phyloP scores from a whole-genome alignment of 2,888 invertebrate genomes.

The Ornithoptera priamus region DNA sequence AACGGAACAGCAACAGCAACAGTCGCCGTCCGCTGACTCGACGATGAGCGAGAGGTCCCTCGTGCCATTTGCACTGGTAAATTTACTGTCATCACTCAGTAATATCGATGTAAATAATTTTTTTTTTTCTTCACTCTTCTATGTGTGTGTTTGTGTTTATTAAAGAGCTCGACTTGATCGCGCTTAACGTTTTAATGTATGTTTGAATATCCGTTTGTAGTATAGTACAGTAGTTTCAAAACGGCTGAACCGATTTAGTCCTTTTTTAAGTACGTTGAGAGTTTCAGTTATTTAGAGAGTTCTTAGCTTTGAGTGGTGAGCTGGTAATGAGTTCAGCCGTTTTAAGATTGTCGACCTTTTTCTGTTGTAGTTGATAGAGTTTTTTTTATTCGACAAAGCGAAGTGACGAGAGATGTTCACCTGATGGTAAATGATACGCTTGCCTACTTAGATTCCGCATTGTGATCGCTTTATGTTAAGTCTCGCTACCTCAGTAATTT shows the following conservation, averaged over 20 bases:
- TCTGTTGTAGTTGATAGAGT: too few relatives aligned
- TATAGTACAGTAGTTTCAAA: background rate
- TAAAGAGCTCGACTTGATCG: background rate
- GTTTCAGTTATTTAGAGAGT: background rate
- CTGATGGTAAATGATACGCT: too few relatives aligned
- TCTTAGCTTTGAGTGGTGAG: background rate
- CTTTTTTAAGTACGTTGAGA: background rate
- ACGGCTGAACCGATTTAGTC: background rate
- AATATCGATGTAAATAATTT: conserved; percentile 71
- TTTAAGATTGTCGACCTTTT: background rate
- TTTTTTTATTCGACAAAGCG: too few relatives aligned
- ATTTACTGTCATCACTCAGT: conserved; percentile 70
- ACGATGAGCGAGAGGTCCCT: conserved; percentile 78
- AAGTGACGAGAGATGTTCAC: too few relatives aligned
- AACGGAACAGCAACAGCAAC: conserved; percentile 71
- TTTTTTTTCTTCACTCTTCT: conserved; percentile 20
- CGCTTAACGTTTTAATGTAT: background rate
- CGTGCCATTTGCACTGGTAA: conserved; percentile 78
- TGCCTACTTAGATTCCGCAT: too few relatives aligned
- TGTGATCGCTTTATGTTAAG: too few relatives aligned
- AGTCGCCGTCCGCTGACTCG: conserved; percentile 76
- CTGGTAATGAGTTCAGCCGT: background rate
- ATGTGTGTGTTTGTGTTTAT: conserved; percentile 35
- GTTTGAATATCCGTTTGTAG: background rate
- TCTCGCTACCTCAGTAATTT: too few relatives aligned